Base-by-base conservation (phyloP, 2,113 vertebrate genomes). In the Ophiodon elongatus region DNA sequence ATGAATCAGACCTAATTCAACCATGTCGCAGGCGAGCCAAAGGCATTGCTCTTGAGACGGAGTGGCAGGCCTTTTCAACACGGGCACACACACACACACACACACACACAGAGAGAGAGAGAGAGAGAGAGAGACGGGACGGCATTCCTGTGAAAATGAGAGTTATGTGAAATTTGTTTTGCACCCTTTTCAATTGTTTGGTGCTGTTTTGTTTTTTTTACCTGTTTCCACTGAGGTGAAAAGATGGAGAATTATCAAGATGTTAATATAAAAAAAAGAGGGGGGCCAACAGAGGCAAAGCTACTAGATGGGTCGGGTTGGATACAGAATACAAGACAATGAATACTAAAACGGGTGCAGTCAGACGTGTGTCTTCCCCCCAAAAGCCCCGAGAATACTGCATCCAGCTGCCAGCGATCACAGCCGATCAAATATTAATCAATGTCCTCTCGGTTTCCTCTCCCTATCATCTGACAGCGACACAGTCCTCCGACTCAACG, bases 371-470 rank as follows among this genome's bases (percentile, higher is more conserved):
- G 31, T 33, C 33, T 19, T 27, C 19, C 73, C 63, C 11, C 23
- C 8, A 54, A 59, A n/a, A 71, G 29, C 11, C 29, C 35, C 23
- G 23, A 59, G 76, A 57, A 27, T 6, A 17, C 21, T 33, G 14
- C 3, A 37, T 52, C 73, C 43, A 64, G 66, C 73, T 45, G 8
- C 10, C 14, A 25, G 64, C 39, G 70, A 84, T 86, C 70, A 27
- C 57, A 59, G 54, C 69, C 77, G 59, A 94, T 95, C 82, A 94
- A 95, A 94, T 94, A 95, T 94, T 94, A 82, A 95, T 93, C 67
- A 10, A 73, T 31, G 67, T 57, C 88, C 82, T 95, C 89, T 95
- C 92, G 80, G 83, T 94, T 93, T 93, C 91, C 33, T 67, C 67
- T 80, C 63, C 70, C 41, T 85, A 86, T 89, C 91, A 81, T 67